Base-by-base conservation (phyloP, 2,888 invertebrate genomes). In the Frankliniella intonsa region DNA sequence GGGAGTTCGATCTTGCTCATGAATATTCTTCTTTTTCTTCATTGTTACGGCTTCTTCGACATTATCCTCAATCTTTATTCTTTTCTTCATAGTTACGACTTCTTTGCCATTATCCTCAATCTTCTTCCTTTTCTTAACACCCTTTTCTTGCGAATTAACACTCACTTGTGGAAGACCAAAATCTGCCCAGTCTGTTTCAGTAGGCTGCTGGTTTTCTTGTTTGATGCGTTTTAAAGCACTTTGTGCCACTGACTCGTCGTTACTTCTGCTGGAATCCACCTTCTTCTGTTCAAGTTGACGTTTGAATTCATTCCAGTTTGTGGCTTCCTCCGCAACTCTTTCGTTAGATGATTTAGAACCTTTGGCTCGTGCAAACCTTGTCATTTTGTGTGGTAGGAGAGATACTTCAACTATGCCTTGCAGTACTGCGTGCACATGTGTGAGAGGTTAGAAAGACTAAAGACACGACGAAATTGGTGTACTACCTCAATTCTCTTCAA, bases 311-410 rank as follows among this genome's bases (percentile, higher is more conserved):
- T 90, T 89, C 94, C 94, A 94, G 86, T 94, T 91, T 69, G 94
- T 94, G 80, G 93, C 89, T 81, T 93, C 91, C 86, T 93, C 92
- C 1, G 93, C 92, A 19, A 91, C 86, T 84, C 91, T 90, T 86
- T 93, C 92, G 86, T 94, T 94, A 5, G 93, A 93, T 9, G 93
- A 88, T 87, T 94, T 94, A 0, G 94, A 93, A 62, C 94, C 94
- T 86, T 91, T 92, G 0, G 93, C 92, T 87, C 94, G 89, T 50
- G 94, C 92, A 89, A 92, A 94, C 84, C 94, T 89, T 9, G 94
- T 94, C 94, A 94, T 94, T 51, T 81, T 62, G 62, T 9, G 19
- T 81, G 38, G 2, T 5, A 38, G 38, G 3, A 62, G 62, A 62
- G 2, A 5, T 38, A 38, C 38, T 38, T 38, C 5, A 5, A 38